Conservation (phyloP, 2,113 vertebrate genomes). For the Engraulis encrasicolus region DNA sequence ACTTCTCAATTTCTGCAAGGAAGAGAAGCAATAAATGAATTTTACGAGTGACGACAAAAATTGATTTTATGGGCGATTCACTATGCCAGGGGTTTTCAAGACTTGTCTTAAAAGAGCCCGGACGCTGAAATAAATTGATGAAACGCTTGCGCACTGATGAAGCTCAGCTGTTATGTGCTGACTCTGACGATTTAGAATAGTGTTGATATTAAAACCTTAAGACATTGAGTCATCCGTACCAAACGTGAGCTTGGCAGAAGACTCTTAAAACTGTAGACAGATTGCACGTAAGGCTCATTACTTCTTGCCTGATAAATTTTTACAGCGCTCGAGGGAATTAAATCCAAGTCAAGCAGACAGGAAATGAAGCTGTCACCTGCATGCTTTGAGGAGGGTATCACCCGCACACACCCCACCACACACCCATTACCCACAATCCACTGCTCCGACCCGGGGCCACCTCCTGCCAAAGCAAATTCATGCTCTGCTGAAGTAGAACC, state of each 20-base stretch:
- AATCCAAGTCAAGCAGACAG: slow-evolving; percentile 49
- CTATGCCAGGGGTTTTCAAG: neutral
- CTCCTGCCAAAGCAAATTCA: slow-evolving; percentile 55
- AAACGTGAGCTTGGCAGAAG: slow-evolving; percentile 38
- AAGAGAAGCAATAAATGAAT: slow-evolving; percentile 50
- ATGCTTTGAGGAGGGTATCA: slow-evolving; percentile 28
- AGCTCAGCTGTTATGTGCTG: neutral
- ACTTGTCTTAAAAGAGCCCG: neutral
- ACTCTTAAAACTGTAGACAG: slow-evolving; percentile 41
- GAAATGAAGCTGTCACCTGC: slow-evolving; percentile 54
- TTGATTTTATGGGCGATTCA: neutral
- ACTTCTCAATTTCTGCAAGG: slow-evolving; percentile 94
- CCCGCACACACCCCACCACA: neutral
- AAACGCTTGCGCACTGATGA: neutral
- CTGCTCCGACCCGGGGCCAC: no score
- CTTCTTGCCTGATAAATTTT: slow-evolving; percentile 58
- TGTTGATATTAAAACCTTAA: slow-evolving; percentile 1
- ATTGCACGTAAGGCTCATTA: slow-evolving; percentile 39
- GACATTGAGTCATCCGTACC: slow-evolving; percentile 41
- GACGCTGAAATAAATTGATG: neutral
- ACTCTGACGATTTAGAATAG: neutral
- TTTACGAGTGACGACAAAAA: neutral
- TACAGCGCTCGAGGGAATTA: slow-evolving; percentile 53
- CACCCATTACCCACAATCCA: no score
- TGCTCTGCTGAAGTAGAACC: slow-evolving; percentile 57